Percentiles rank a stretch among this genome's conserved stretches.
These are phyloP conservation scores for Trichacis sp. DNA, from an alignment of 2,888 invertebrate genomes.

Conservation along the genomic window DNA sequence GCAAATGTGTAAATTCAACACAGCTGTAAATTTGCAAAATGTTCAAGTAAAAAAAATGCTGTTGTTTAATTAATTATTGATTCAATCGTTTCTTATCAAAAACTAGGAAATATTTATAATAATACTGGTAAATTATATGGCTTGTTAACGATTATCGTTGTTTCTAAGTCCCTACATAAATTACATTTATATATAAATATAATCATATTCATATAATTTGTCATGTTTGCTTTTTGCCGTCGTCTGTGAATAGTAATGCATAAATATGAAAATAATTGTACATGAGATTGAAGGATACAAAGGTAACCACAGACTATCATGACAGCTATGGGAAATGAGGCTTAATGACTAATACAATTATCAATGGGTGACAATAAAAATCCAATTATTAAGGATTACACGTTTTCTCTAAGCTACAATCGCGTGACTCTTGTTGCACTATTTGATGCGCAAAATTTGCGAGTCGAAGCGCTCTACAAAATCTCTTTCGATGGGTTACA, in stretches of 20 bases:
- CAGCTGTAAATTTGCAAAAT: too few species aligned
- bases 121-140: slow-evolving; percentile 69
- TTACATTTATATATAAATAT: slow-evolving; percentile 36
- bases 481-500: slow-evolving; percentile 36
- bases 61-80: too few species aligned
- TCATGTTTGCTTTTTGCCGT: slow-evolving; percentile 3
- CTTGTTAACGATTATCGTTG: slow-evolving; percentile 57
- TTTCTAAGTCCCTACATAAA: slow-evolving; percentile 43
- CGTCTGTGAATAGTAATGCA: neutral
- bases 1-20: too few species aligned
- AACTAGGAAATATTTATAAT: slow-evolving; percentile 55
- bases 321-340: too few species aligned
- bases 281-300: too few species aligned
- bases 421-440: neutral
- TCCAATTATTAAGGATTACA: neutral
- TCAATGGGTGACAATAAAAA: neutral
- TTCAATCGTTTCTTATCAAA: neutral
- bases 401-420: neutral
- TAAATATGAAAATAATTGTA: too few species aligned
- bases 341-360: neutral
- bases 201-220: slow-evolving; percentile 16
- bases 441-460: slow-evolving; percentile 6
- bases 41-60: too few species aligned
- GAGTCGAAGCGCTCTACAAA: slow-evolving; percentile 34
- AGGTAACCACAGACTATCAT: too few species aligned